Percentiles rank a stretch among this genome's conserved stretches.
Conservation (phyloP, 1,140 invertebrate genomes). For the Heliothis subflexa region DNA sequence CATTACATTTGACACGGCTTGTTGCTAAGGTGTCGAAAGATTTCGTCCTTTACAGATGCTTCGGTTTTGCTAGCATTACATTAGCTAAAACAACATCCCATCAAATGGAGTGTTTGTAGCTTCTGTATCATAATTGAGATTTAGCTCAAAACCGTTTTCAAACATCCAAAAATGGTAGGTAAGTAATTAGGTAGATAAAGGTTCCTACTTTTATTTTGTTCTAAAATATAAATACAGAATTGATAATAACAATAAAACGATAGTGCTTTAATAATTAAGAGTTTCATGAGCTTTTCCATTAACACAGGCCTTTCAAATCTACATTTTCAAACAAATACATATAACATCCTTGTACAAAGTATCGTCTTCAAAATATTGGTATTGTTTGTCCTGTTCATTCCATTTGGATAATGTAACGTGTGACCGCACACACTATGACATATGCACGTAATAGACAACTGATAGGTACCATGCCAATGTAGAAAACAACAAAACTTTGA, state of each 20-base stretch:
- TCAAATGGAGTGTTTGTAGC: constrained; percentile 1
- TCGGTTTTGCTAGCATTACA: constrained; percentile 35
- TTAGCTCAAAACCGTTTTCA: background rate
- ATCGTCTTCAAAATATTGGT: constrained; percentile 19
- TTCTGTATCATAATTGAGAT: background rate
- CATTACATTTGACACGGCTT: constrained; percentile 78
- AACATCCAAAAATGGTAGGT: too few relatives aligned
- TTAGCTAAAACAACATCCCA: constrained; percentile 31
- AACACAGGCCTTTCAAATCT: too few relatives aligned
- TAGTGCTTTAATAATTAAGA: too few relatives aligned
- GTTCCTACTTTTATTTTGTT: too few relatives aligned
- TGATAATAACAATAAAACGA: too few relatives aligned
- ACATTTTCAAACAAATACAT: too few relatives aligned
- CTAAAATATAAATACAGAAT: too few relatives aligned
- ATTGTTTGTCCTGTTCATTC: constrained; percentile 17
- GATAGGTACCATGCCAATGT: constrained; percentile 11
- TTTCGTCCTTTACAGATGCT: constrained; percentile 45
- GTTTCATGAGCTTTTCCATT: too few relatives aligned
- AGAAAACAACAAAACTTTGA: background rate
- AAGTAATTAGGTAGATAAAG: too few relatives aligned
- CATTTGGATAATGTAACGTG: constrained; percentile 18
- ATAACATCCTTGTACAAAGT: background rate
- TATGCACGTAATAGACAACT: background rate
- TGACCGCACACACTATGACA: background rate
- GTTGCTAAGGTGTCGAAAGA: constrained; percentile 77